Evolutionary conservation across 2,797 vertebrate genomes (phyloP), one percentile per base, ranked within the genome.

Genomic region (Hylomyscus alleni): DNA sequence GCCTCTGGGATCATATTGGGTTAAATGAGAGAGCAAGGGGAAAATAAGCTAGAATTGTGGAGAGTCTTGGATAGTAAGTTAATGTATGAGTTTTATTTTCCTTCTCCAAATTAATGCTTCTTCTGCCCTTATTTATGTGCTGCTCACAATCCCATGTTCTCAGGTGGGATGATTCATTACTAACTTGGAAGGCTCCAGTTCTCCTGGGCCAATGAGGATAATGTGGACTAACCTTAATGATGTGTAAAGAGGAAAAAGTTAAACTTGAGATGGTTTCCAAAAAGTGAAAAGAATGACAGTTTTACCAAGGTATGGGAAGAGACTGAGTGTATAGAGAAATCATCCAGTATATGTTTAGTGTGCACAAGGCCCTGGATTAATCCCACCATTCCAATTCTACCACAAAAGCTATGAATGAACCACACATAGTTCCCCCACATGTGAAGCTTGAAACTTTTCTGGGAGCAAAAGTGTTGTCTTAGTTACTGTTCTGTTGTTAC

Each of bases 1-100:
- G 10, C 44, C 11, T 3, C 1, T 19, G 54, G 65, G 40, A 26
- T 88, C 10, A 4, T 17, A 17, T 3, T 60, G 3, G 24, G 24
- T 82, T 14, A 20, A 72, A 67, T 0, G 1, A 0, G 1, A 2
- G 1, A 34, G 1, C 4, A 9, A 14, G 2, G 31, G 9, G 58
- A 26, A 34, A 37, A 87, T 31, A 22, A 20, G 31, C 2, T 1
- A 9, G 29, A 37, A 40, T n/a, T 29, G 10, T 1, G 31, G 2
- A 4, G 24, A 54, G 2, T 29, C n/a, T 12, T 67, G 47, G 5
- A 54, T n/a, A 47, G 26, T 8, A 72, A 94, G 31, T 19, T 0
- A 34, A 62, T 12, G 22, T 4, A 19, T 31, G 72, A 1, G 1
- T 37, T 72, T 44, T 6, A 44, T 60, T 78, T 40, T 2, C 37